These are phyloP conservation scores for Cardiocondyla obscurior DNA, from an alignment of 1,140 invertebrate genomes.

Conservation along the genomic window DNA sequence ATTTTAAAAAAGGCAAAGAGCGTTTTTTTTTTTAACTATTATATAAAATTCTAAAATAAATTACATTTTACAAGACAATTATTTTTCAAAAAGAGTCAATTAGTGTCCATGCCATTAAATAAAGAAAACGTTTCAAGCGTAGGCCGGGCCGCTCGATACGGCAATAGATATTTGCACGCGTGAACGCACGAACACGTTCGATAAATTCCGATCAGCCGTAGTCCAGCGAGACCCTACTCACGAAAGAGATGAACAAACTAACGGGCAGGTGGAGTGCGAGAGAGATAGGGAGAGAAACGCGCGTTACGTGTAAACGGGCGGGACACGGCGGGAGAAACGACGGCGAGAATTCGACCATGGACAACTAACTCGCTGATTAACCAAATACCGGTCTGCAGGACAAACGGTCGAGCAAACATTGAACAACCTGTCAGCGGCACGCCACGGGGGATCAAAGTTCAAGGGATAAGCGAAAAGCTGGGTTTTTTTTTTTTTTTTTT, in stretches of 20 bases:
- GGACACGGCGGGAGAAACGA: conserved; percentile 44
- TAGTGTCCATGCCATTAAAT: neutral
- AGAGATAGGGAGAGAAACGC: conserved; percentile 17
- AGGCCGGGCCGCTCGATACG: conserved; percentile 9
- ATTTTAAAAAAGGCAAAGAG: too few relatives aligned
- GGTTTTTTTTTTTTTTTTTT: conserved; percentile 65
- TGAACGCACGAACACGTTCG: conserved; percentile 62
- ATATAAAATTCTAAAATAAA: neutral
- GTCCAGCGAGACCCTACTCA: conserved; percentile 20
- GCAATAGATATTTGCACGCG: conserved; percentile 36
- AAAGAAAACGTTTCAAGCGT: conserved; percentile 29
- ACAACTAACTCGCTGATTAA: conserved; percentile 76
- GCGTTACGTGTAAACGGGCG: conserved; percentile 46
- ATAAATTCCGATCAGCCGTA: conserved; percentile 61
- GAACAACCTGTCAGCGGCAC: conserved; percentile 71
- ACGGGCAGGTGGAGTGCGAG: conserved; percentile 30
- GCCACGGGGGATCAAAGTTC: conserved; percentile 73
- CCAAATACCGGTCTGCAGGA: conserved; percentile 74
- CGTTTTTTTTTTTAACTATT: neutral
- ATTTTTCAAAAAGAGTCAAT: neutral
- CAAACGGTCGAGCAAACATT: conserved; percentile 74
- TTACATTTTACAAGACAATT: neutral
- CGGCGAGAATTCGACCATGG: conserved; percentile 71
- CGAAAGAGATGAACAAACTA: conserved; percentile 58
- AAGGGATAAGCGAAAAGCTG: conserved; percentile 67